Percentiles rank a stretch among this genome's conserved stretches.
phyloP scores from a whole-genome alignment of 2,888 invertebrate genomes.

The Dasypolia templi region DNA sequence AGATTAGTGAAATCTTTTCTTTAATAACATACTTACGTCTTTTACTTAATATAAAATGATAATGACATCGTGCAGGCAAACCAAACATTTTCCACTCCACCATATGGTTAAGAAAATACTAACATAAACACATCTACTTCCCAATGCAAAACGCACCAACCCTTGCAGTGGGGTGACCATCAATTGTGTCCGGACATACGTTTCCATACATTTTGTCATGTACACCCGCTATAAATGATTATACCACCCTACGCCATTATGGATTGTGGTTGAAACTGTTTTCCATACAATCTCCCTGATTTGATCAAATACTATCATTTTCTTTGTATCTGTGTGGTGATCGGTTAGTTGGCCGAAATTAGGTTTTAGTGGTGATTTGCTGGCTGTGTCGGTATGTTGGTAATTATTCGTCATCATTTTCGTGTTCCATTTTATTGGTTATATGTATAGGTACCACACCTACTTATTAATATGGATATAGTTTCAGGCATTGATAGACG shows the following conservation, averaged over 20 bases:
- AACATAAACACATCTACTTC: neutral
- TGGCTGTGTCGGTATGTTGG: neutral
- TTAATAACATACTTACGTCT: neutral
- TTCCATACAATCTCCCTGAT: slow-evolving; percentile 29
- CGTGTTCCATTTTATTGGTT: no score
- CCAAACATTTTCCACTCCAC: neutral
- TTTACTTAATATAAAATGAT: neutral
- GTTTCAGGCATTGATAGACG: neutral
- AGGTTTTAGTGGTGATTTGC: neutral
- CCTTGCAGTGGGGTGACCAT: slow-evolving; percentile 68
- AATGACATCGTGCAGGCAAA: neutral
- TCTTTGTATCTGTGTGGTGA: slow-evolving; percentile 10
- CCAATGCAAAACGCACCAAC: slow-evolving; percentile 37
- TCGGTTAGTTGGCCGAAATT: slow-evolving; percentile 10
- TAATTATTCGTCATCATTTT: no score
- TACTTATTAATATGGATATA: neutral
- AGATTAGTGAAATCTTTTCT: neutral
- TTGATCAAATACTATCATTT: slow-evolving; percentile 41
- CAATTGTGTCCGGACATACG: slow-evolving; percentile 60
- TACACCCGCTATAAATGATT: slow-evolving; percentile 53
- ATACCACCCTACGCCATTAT: slow-evolving; percentile 17
- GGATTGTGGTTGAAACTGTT: slow-evolving; percentile 46
- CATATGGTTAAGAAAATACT: slow-evolving; percentile 17
- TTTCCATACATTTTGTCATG: slow-evolving; percentile 60
- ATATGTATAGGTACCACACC: no score